These are phyloP conservation scores for Eurypyga helias DNA, from an alignment of 2,113 vertebrate species.

Conservation along the genomic window DNA sequence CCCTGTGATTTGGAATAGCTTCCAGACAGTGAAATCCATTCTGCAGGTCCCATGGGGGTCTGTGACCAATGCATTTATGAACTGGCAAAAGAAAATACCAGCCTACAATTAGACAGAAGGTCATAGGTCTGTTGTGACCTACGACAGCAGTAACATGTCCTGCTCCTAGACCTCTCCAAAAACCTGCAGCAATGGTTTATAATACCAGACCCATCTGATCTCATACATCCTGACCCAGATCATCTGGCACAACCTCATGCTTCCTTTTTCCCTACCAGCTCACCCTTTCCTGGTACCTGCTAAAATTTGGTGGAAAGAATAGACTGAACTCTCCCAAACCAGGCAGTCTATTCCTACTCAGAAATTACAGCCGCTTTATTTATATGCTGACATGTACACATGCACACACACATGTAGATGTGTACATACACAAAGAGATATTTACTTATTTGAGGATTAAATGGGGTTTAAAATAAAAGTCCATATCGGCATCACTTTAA, in stretches of 20 bases:
- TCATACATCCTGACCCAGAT: accelerated
- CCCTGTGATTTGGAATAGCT: background rate
- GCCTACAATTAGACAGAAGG: background rate
- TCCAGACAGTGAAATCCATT: background rate
- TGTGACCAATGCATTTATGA: background rate
- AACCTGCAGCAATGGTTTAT: background rate
- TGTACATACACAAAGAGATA: background rate
- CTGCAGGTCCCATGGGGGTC: background rate
- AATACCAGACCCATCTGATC: background rate
- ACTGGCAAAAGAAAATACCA: background rate
- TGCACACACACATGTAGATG: no score
- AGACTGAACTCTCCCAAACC: background rate
- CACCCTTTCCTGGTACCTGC: background rate
- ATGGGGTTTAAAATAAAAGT: background rate
- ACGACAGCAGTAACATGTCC: background rate
- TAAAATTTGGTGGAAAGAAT: background rate
- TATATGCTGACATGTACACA: background rate
- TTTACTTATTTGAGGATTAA: background rate
- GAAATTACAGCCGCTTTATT: background rate
- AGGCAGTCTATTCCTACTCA: background rate
- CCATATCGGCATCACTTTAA: background rate
- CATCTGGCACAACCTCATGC: background rate
- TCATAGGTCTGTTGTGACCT: background rate
- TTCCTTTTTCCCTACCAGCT: background rate
- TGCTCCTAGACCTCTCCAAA: background rate